Percentiles rank a stretch among this genome's conserved stretches.
Evolutionary conservation across 2,888 invertebrate genomes (phyloP).

Genomic region (Entomobrya multifasciata): DNA sequence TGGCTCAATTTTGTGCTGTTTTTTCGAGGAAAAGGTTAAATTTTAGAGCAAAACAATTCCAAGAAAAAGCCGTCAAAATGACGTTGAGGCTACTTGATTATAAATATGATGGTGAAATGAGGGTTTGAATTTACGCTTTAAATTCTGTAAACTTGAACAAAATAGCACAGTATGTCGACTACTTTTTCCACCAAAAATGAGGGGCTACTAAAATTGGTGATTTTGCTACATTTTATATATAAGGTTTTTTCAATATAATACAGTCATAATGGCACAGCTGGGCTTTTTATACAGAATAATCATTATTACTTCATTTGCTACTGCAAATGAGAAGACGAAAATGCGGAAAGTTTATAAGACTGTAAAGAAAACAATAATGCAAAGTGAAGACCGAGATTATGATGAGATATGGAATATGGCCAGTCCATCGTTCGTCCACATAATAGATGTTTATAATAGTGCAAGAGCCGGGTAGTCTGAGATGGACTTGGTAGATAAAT

Average conservation of each 20-base stretch:
- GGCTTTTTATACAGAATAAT: constrained; percentile 24
- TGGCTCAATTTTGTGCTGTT: constrained; percentile 50
- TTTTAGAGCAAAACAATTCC: constrained; percentile 49
- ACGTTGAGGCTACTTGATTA: constrained; percentile 19
- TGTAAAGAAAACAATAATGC: neutral
- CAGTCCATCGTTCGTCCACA: too few species aligned
- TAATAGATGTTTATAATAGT: neutral
- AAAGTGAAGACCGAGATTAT: neutral
- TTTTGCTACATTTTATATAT: constrained; percentile 56
- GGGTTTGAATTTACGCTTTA: too few species aligned
- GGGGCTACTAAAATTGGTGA: constrained; percentile 52
- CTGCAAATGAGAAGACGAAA: too few species aligned
- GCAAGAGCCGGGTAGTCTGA: neutral
- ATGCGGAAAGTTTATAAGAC: neutral
- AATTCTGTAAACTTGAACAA: too few species aligned
- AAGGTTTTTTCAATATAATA: constrained; percentile 53
- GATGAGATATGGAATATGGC: neutral
- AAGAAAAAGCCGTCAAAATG: constrained; percentile 42
- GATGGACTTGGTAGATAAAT: neutral
- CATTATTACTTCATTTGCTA: constrained; percentile 54
- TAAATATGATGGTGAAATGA: constrained; percentile 40
- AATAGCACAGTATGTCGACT: neutral
- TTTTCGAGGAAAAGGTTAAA: constrained; percentile 47
- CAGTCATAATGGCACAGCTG: constrained; percentile 37
- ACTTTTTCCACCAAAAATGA: constrained; percentile 29